Evolutionary conservation across 2,113 vertebrate species (phyloP).

Genomic region (Oryctolagus cuniculus): mOryCun1.1 NC_091436.1:157754501-157755000

Average conservation of each 20-base stretch:
- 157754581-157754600: neutral
- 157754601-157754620: neutral
- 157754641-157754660: neutral
- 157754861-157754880: neutral
- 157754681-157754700: neutral
- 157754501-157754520: neutral
- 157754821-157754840: neutral
- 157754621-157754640: neutral
- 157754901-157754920: neutral
- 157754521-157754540: neutral
- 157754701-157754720: neutral
- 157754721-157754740: neutral
- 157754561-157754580: neutral
- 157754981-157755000: neutral
- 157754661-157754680: neutral
- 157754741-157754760: neutral
- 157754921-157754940: neutral
- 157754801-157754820: neutral
- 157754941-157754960: neutral
- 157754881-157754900: neutral
- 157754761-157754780: neutral
- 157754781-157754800: neutral
- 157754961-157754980: neutral
- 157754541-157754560: neutral
- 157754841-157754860: neutral